phyloP scores from a whole-genome alignment of 1,140 invertebrate genomes.

The Drosophila tropicalis region DNA sequence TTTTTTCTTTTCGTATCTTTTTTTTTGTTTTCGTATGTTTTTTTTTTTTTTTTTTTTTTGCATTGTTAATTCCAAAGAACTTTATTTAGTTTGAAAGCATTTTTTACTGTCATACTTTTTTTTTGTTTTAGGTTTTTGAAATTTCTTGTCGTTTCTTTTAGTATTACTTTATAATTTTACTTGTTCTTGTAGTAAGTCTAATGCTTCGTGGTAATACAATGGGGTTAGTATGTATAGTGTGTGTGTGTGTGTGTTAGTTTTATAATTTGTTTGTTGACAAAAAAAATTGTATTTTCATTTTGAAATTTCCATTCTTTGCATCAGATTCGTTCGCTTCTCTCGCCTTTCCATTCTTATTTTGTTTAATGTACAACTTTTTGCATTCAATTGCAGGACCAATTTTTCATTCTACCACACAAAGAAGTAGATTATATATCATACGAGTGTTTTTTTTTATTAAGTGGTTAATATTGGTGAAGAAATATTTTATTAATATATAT shows the following conservation, averaged over 20 bases:
- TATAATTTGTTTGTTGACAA: slow-evolving; percentile 29
- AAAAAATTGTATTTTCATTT: slow-evolving; percentile 34
- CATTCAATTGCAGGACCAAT: slow-evolving; percentile 19
- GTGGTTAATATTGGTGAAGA: slow-evolving; percentile 38
- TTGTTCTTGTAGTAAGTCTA: slow-evolving; percentile 69
- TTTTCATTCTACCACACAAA: slow-evolving; percentile 10
- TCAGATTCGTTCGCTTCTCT: slow-evolving; percentile 3
- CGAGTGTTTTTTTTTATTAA: slow-evolving; percentile 18
- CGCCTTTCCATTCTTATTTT: slow-evolving; percentile 23
- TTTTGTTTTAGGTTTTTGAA: slow-evolving; percentile 22
- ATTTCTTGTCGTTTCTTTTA: slow-evolving; percentile 45
- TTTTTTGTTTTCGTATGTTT: slow-evolving; percentile 51
- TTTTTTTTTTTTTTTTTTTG: slow-evolving; percentile 62
- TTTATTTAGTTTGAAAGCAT: slow-evolving; percentile 82
- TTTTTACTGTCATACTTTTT: slow-evolving; percentile 58
- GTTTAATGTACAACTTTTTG: slow-evolving; percentile 53
- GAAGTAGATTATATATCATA: slow-evolving; percentile 10
- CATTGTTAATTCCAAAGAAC: slow-evolving; percentile 77
- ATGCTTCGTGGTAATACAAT: slow-evolving; percentile 72
- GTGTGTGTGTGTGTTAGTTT: slow-evolving; percentile 23
- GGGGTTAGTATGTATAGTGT: slow-evolving; percentile 58
- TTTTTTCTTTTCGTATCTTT: slow-evolving; percentile 48
- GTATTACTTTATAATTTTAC: slow-evolving; percentile 75
- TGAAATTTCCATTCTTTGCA: slow-evolving; percentile 12
- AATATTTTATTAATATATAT: slow-evolving; percentile 50